These are phyloP conservation scores for Tachypleus tridentatus DNA, from an alignment of 1,140 invertebrate species.

Conservation along the genomic window DNA sequence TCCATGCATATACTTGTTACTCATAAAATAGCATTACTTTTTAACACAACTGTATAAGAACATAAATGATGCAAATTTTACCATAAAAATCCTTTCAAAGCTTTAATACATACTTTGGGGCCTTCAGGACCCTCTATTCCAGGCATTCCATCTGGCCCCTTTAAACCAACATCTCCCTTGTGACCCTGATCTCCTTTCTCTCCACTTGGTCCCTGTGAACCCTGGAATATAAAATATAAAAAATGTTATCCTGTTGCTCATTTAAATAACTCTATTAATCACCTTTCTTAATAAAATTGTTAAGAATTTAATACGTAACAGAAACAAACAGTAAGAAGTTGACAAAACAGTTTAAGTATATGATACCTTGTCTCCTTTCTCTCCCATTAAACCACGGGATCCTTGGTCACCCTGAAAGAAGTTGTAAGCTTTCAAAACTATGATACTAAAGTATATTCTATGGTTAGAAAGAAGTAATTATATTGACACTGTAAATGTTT, in stretches of 20 bases:
- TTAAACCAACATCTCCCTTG: conserved; percentile 57
- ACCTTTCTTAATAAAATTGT: not conserved
- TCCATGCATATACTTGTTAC: too few species aligned
- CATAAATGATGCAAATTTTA: too few species aligned
- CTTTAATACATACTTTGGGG: conserved; percentile 46
- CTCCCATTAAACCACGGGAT: conserved; percentile 49
- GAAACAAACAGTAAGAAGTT: too few species aligned
- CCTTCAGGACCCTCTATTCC: conserved; percentile 74
- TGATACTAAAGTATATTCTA: too few species aligned
- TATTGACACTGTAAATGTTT: too few species aligned
- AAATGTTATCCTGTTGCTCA: not conserved
- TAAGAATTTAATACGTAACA: too few species aligned
- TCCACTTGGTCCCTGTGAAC: conserved; percentile 50
- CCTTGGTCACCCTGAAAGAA: conserved; percentile 51
- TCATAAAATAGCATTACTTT: too few species aligned
- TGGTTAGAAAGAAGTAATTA: too few species aligned
- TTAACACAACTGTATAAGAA: too few species aligned
- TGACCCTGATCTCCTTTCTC: conserved; percentile 58
- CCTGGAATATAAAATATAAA: conserved; percentile 22
- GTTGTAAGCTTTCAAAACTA: too few species aligned
- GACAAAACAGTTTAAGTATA: too few species aligned
- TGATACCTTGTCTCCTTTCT: conserved; percentile 49
- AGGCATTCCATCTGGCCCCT: conserved; percentile 49
- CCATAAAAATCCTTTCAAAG: not conserved
- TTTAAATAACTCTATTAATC: conserved; percentile 16